Base-by-base conservation (phyloP, 2,888 invertebrate genomes). In the Hecatera dysodea region DNA sequence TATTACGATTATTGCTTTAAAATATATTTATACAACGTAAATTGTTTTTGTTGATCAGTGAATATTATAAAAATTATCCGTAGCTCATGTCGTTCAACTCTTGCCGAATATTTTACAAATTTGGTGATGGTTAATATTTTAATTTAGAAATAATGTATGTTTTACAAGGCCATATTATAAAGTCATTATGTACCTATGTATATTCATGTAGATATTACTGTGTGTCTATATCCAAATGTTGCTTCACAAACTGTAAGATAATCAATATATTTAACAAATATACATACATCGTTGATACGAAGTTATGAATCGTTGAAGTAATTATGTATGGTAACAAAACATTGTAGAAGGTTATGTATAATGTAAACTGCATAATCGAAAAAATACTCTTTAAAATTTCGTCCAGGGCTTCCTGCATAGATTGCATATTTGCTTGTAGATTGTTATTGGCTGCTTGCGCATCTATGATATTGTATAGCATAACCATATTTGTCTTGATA, bases 41-140 rank as follows among this genome's bases (percentile, higher is more conserved):
- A 76, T 85, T 85, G 80, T 85, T 88, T 83, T 83, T 86, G 84
- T 86, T 88, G 81, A 78, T 60, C 62, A 77, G 65, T 75, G 63
- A 72, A 70, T 75, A 73, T 70, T 67, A 53, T 68, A 62, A 70
- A 64, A 75, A 71, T 66, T 75, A 46, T 78, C 39, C 46, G 48
- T 78, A 22, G 42, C 44, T 42, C 46, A 62, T 53, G 50, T 52
- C 50, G 50, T 52, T 61, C 29, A 56, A 81, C 7, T 61, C 63
- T 81, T 77, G 72, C 82, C 72, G 78, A 57, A 46, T 67, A 12
- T 60, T 69, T 76, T 65, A 44, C 4, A 48, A 81, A 61, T 57
- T 81, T 64, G 78, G 72, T 78, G 67, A 67, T 46, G 72, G 82
- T 55, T 78, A 64, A 42, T 75, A 36, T 77, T 67, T 64, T 64